Evolutionary conservation across 2,888 invertebrate species (phyloP), one percentile per base, ranked within the genome.

Genomic region (Andricus curvator): DNA sequence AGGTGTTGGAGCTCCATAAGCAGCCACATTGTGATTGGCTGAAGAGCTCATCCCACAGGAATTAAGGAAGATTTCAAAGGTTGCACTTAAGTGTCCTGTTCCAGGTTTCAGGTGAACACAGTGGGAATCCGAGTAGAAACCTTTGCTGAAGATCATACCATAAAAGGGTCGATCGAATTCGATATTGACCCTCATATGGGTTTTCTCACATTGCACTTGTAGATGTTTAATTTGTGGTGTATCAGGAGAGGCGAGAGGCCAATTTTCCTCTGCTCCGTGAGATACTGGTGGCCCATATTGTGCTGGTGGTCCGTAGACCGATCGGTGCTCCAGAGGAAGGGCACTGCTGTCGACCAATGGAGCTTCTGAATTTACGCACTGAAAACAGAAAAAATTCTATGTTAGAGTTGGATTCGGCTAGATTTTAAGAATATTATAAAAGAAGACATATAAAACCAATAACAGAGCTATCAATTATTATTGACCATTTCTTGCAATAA

Each of bases 111-210:
- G 93, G 91, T 98, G 98, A 86, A 98, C 97, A 92, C 98, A 98
- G 90, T 97, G 97, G 1, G 96, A 94, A 90, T 98, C 98, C 90
- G 97, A 97, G 93, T 97, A 98, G 94, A 97, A 97, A 81, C 97
- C 98, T 93, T 98, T 98, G 83, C 98, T 98, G 94, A 98, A 98
- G 91, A 98, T 98, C 97, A 98, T 98, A 48, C 98, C 98, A 92
- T 98, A 98, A 94, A 98, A 98, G 20, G 98, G 98, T 74, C 98
- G 95, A 92, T 98, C 98, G 93, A 98, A 98, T 93, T 98, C 98
- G 89, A 98, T 97, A 93, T 98, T 98, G 80, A 98, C 98, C 78
- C 98, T 95, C 98, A 98, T 98, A 92, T 98, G 97, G 74, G 98
- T 98, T 93, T 98, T 98, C 93, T 98, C 98, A 93, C 98, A 98